phyloP scores from a whole-genome alignment of 2,113 vertebrate genomes.

The Xyliphius kryptos region DNA sequence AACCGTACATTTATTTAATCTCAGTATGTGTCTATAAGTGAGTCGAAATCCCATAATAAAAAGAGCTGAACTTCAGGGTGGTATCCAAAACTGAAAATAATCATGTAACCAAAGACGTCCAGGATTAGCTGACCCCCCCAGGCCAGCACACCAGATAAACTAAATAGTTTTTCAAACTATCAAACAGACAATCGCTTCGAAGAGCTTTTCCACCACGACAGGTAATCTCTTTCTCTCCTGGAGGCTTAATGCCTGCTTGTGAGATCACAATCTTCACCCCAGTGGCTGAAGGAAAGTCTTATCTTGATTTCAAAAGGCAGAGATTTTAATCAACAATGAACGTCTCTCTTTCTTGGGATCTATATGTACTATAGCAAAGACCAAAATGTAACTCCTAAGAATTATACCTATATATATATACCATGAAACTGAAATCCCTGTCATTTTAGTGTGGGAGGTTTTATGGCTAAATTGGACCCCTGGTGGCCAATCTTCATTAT shows the following conservation, averaged over 20 bases:
- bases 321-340: background rate
- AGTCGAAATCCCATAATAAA: background rate
- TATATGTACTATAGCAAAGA: background rate
- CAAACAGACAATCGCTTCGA: constrained; percentile 12
- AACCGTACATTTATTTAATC: no score
- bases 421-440: no score
- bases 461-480: no score
- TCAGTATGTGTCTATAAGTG: background rate
- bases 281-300: constrained; percentile 21
- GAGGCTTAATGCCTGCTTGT: constrained; percentile 23
- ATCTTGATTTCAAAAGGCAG: constrained; percentile 17
- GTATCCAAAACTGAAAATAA: no score
- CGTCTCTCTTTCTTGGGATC: background rate
- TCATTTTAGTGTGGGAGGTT: no score
- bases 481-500: no score
- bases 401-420: no score
- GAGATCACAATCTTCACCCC: constrained; percentile 23
- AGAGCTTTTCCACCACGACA: constrained; percentile 18
- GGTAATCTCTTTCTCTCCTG: constrained; percentile 35
- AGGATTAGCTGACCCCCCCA: background rate
- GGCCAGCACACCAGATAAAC: constrained; percentile 21
- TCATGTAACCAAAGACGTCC: no score
- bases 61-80: background rate
- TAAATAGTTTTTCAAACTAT: constrained; percentile 36
- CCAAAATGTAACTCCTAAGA: no score